A percentile compares a stretch with the other conserved stretches of the same genome.
phyloP scores from a whole-genome alignment of 1,140 invertebrate species.

The Ceratosolen solmsi region DNA sequence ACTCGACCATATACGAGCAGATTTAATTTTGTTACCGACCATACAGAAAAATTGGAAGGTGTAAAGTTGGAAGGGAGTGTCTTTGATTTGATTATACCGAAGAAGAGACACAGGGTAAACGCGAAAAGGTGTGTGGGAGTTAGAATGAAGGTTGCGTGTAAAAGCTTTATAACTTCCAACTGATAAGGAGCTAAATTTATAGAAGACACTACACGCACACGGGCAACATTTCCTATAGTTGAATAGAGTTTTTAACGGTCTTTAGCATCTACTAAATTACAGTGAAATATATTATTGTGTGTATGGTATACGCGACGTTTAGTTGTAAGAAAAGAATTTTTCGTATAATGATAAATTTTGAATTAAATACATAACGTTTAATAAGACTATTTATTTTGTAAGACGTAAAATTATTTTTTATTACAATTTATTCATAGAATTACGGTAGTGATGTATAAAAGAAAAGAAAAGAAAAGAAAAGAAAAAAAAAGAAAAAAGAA shows the following conservation, averaged over 20 bases:
- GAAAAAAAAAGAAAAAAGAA: too few species aligned
- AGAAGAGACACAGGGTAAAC: not conserved
- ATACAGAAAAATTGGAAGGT: not conserved
- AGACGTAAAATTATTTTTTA: too few species aligned
- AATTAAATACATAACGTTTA: too few species aligned
- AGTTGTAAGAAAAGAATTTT: too few species aligned
- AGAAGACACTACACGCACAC: not conserved
- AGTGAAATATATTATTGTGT: not conserved
- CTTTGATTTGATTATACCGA: not conserved
- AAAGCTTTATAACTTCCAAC: constrained; percentile 10
- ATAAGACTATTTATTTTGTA: too few species aligned
- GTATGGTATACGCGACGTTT: too few species aligned
- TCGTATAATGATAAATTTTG: too few species aligned
- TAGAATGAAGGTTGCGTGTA: constrained; percentile 7
- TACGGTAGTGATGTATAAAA: too few species aligned
- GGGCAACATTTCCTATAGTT: not conserved
- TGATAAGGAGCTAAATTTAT: constrained; percentile 7
- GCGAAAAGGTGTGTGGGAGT: not conserved
- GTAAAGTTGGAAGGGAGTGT: not conserved
- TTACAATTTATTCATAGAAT: too few species aligned
- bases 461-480: too few species aligned
- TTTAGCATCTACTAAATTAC: not conserved
- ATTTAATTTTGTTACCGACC: not conserved
- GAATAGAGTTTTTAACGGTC: not conserved
- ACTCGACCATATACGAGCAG: not conserved